Conservation (phyloP, 2,797 vertebrate species). For the Dendrocincla tyrannina region DNA sequence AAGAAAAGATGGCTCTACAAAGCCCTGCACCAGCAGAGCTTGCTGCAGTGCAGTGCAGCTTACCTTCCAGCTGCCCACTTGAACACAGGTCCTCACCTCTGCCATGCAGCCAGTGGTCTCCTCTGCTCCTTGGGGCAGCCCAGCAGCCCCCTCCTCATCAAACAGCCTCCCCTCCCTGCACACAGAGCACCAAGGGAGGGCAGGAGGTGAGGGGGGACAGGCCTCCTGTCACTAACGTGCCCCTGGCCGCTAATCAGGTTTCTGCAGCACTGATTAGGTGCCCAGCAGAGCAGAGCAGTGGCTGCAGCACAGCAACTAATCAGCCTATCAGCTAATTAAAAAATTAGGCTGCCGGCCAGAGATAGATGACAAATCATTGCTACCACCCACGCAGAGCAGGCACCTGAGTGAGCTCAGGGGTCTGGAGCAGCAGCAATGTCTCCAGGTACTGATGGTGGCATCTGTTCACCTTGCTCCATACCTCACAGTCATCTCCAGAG, state of each 20-base stretch:
- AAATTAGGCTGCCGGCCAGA: slow-evolving; percentile 5
- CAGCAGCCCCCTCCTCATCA: neutral
- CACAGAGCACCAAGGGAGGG: neutral
- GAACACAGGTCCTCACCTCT: neutral
- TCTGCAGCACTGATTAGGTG: neutral
- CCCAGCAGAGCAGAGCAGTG: neutral
- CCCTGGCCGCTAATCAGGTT: neutral
- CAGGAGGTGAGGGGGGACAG: fast-evolving
- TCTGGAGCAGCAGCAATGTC: neutral
- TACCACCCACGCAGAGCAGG: neutral
- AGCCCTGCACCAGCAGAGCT: neutral
- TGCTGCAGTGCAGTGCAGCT: neutral
- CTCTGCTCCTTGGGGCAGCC: neutral
- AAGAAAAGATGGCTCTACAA: neutral
- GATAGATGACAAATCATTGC: neutral
- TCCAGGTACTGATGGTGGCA: neutral
- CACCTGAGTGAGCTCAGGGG: neutral
- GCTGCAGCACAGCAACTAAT: neutral
- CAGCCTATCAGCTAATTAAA: slow-evolving; percentile 36
- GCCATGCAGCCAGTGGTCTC: neutral
- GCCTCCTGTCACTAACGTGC: neutral
- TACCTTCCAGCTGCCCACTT: neutral
- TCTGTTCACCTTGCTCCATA: neutral
- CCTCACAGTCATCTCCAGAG: neutral
- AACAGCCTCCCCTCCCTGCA: neutral